Percentiles rank a stretch among this genome's conserved stretches.
Conservation (phyloP, 1,140 invertebrate species). For the Diploscapter pachys region DNA sequence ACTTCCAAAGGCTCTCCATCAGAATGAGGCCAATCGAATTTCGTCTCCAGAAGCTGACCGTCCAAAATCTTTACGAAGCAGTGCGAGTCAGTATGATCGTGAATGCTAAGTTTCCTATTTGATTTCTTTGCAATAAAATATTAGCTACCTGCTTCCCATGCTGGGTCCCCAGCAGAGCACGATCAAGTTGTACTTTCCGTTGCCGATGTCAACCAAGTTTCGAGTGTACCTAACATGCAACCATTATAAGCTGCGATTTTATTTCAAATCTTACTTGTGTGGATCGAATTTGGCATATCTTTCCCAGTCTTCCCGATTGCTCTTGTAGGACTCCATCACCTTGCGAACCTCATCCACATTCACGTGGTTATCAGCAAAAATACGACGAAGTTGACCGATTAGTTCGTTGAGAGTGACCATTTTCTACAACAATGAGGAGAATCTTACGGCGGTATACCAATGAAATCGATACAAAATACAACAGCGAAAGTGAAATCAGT, state of each 20-base stretch:
- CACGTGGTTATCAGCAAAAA: conserved; percentile 33
- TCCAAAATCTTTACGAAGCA: conserved; percentile 86
- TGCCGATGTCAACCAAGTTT: conserved; percentile 85
- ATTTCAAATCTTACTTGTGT: conserved; percentile 68
- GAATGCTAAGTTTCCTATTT: conserved; percentile 68
- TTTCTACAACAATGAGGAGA: background rate
- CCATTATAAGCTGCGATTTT: background rate
- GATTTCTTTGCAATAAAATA: background rate
- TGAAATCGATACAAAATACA: no score
- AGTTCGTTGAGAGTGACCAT: conserved; percentile 32
- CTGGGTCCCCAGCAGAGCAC: conserved; percentile 91
- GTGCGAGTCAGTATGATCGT: conserved; percentile 89
- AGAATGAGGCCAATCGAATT: conserved; percentile 72
- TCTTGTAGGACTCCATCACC: conserved; percentile 69
- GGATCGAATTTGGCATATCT: conserved; percentile 91
- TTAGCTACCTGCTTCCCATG: conserved; percentile 71
- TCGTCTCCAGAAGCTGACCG: conserved; percentile 67
- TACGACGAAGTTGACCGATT: conserved; percentile 27
- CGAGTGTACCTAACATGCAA: conserved; percentile 74
- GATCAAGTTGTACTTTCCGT: conserved; percentile 95
- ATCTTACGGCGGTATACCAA: no score
- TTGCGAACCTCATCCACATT: conserved; percentile 27
- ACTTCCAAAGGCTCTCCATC: conserved; percentile 62
- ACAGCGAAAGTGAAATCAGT: no score
- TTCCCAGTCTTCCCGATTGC: conserved; percentile 82